Conservation (phyloP, 2,888 invertebrate species). For the Diadegma fenestrale region DNA sequence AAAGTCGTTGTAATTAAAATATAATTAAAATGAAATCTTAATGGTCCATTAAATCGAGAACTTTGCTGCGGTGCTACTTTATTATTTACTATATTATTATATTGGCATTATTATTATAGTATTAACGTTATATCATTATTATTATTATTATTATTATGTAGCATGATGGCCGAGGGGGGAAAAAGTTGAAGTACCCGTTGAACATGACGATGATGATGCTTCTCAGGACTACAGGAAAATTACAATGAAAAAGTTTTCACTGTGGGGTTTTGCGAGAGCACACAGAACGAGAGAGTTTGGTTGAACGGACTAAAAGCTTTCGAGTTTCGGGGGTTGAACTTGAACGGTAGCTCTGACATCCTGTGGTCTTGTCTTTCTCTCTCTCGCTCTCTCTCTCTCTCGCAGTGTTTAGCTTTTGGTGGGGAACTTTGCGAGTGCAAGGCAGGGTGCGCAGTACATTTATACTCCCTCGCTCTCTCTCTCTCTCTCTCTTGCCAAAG, state of each 20-base stretch:
- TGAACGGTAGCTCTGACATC: slow-evolving; percentile 65
- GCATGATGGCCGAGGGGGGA: neutral
- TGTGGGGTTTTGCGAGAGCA: slow-evolving; percentile 8
- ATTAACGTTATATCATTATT: slow-evolving; percentile 3
- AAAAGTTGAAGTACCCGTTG: slow-evolving; percentile 9
- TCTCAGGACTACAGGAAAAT: slow-evolving; percentile 47
- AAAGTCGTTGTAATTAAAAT: slow-evolving; percentile 47
- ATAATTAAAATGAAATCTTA: slow-evolving; percentile 51
- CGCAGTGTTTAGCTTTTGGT: slow-evolving; percentile 48
- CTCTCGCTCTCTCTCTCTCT: slow-evolving; percentile 34
- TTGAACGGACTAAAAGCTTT: slow-evolving; percentile 61
- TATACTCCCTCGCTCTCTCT: slow-evolving; percentile 13
- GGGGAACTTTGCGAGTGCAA: slow-evolving; percentile 13
- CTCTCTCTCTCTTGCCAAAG: slow-evolving; percentile 12
- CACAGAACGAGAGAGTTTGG: slow-evolving; percentile 33
- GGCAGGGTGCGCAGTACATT: slow-evolving; percentile 24
- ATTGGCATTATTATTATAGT: slow-evolving; percentile 9
- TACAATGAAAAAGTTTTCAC: slow-evolving; percentile 63
- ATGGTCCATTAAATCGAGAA: slow-evolving; percentile 38
- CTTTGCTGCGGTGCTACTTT: neutral
- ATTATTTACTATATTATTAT: slow-evolving; percentile 5
- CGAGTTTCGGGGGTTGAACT: slow-evolving; percentile 66
- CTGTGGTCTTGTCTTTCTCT: slow-evolving; percentile 34
- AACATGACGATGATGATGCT: slow-evolving; percentile 21
- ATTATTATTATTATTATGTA: slow-evolving; percentile 39